Conservation (phyloP, 2,888 invertebrate genomes). For the Microplitis deprimator region DNA sequence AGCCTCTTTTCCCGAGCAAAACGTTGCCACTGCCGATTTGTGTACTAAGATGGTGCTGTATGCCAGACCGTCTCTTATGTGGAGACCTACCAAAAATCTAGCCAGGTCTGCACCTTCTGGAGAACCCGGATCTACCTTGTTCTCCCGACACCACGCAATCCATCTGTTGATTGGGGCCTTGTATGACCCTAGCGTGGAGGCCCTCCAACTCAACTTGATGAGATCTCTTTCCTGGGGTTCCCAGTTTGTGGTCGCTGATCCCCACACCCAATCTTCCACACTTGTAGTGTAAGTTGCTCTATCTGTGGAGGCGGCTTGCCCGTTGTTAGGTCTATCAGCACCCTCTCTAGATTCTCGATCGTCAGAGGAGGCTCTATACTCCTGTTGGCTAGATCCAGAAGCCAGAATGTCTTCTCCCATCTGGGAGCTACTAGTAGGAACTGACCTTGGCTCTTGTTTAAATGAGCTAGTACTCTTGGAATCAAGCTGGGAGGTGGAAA, state of each 20-base stretch:
- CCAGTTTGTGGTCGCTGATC: slow-evolving; percentile 13
- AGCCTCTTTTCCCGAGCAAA: slow-evolving; percentile 27
- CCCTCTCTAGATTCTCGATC: slow-evolving; percentile 29
- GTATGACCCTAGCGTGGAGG: slow-evolving; percentile 13
- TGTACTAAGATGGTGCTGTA: slow-evolving; percentile 43
- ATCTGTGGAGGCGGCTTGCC: slow-evolving; percentile 40
- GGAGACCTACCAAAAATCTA: slow-evolving; percentile 15
- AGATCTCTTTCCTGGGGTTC: not conserved
- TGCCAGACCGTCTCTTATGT: not conserved
- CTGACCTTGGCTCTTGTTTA: slow-evolving; percentile 18
- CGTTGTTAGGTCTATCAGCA: slow-evolving; percentile 45
- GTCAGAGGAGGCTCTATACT: slow-evolving; percentile 38
- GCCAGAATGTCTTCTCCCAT: slow-evolving; percentile 36
- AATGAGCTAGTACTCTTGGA: slow-evolving; percentile 26
- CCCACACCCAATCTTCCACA: slow-evolving; percentile 45
- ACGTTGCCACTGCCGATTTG: slow-evolving; percentile 45
- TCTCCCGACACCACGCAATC: slow-evolving; percentile 8
- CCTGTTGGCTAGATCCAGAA: slow-evolving; percentile 13
- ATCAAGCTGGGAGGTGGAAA: slow-evolving; percentile 39
- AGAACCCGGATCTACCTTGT: not conserved
- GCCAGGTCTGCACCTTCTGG: slow-evolving; percentile 9
- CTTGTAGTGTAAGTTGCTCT: slow-evolving; percentile 44
- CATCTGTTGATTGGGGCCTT: slow-evolving; percentile 17
- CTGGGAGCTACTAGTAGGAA: slow-evolving; percentile 36
- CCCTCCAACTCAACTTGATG: slow-evolving; percentile 18